phyloP scores from a whole-genome alignment of 2,797 vertebrate species.

The Smutsia gigantea region DNA sequence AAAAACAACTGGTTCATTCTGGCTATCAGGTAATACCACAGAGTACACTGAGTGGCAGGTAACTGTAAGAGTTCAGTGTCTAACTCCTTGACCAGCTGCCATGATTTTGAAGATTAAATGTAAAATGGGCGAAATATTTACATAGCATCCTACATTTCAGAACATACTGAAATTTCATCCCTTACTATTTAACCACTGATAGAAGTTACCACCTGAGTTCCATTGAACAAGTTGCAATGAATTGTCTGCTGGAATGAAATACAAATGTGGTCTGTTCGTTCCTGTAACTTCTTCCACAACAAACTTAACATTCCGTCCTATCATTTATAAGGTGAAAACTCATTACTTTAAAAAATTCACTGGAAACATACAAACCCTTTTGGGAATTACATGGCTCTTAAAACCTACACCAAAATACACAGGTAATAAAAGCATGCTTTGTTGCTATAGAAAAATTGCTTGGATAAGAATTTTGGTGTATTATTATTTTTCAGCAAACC shows the following conservation, averaged over 20 bases:
- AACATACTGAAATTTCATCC: neutral
- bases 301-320: slow-evolving; percentile 49
- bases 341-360: slow-evolving; percentile 60
- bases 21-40: neutral
- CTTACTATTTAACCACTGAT: neutral
- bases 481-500: slow-evolving; percentile 77
- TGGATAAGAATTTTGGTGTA: slow-evolving; percentile 57
- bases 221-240: neutral
- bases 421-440: slow-evolving; percentile 69
- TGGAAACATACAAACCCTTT: slow-evolving; percentile 64
- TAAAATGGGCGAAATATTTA: neutral
- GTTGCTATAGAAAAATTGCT: slow-evolving; percentile 65
- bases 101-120: slow-evolving; percentile 2
- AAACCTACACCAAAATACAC: slow-evolving; percentile 64
- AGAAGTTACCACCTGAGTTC: neutral
- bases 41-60: neutral
- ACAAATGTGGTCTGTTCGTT: neutral
- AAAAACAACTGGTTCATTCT: neutral
- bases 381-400: slow-evolving; percentile 63
- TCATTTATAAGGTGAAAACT: slow-evolving; percentile 64
- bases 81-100: neutral
- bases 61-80: neutral
- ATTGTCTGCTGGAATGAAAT: slow-evolving; percentile 1
- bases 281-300: neutral
- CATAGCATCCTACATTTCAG: neutral